These are phyloP conservation scores for Pseudoips prasinana DNA, from an alignment of 2,888 invertebrate species.

Conservation along the genomic window DNA sequence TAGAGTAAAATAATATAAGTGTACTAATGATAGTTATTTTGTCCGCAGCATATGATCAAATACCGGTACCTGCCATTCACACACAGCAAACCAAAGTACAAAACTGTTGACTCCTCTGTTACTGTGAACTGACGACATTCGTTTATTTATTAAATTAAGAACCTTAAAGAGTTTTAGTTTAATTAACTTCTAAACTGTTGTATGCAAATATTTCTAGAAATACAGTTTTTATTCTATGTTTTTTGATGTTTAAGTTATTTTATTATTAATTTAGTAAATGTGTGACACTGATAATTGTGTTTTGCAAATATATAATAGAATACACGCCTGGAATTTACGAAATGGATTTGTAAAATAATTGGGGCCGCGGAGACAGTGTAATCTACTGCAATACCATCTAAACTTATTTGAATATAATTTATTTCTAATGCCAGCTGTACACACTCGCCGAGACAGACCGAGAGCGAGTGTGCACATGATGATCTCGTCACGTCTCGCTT, in stretches of 20 bases:
- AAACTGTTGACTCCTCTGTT: constrained; percentile 77
- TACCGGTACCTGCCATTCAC: constrained; percentile 99
- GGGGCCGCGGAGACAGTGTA: too few species aligned
- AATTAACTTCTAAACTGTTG: constrained; percentile 72
- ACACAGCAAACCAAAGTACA: constrained; percentile 98
- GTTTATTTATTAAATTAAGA: constrained; percentile 36
- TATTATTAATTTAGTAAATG: constrained; percentile 27
- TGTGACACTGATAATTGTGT: constrained; percentile 10
- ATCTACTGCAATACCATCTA: too few species aligned
- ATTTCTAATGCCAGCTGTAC: too few species aligned
- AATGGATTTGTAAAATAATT: too few species aligned
- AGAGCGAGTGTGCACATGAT: too few species aligned
- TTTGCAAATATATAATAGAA: constrained; percentile 22
- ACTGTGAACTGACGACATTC: constrained; percentile 65
- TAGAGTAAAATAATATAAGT: too few species aligned
- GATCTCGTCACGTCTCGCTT: too few species aligned
- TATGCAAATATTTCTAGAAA: constrained; percentile 73
- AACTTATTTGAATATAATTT: too few species aligned
- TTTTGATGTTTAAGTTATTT: constrained; percentile 52
- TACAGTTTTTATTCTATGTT: constrained; percentile 77
- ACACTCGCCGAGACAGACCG: too few species aligned
- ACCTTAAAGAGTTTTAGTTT: constrained; percentile 54
- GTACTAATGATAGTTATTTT: too few species aligned
- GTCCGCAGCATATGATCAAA: constrained; percentile 98
- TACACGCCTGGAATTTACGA: too few species aligned